Evolutionary conservation across 2,113 vertebrate species (phyloP), one percentile per base, ranked within the genome.

Genomic region (Petrocephalus zakoni): DNA sequence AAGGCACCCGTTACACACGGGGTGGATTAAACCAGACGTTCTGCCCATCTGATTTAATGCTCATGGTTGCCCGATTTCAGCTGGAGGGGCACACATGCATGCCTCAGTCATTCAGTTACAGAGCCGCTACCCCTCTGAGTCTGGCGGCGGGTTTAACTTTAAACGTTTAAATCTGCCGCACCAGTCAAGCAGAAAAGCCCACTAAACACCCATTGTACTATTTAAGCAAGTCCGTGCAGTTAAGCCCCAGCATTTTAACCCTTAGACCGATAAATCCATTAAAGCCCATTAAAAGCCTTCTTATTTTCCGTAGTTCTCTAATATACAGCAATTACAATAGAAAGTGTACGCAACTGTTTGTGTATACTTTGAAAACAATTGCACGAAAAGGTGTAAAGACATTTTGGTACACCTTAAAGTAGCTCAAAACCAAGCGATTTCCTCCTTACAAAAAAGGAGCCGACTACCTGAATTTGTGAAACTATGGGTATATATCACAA

Each of bases 171-270:
- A 58, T 34, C 29, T 58, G 52, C 85, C 19, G 37, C n/a, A 13
- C 84, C 84, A 52, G 84, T 34, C 51, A 85, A 13, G 85, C 29
- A 86, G 52, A 86, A 86, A 86, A 87, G 86, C 34, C 86, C 37
- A 46, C 56, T 46, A 42, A 42, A 42, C 55, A 42, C 19, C 19
- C 21, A 46, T 22, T 87, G 37, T 34, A 46, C 21, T 37, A 19
- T 68, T 68, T 68, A 21, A 34, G n/a, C 85, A 86, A 58, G 85
- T 58, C 52, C 56, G n/a, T 22, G 86, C 37, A 22, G 53, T 47
- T 87, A 58, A 56, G 17, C 58, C 29, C 68, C 86, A 51, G 37
- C 21, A 34, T 87, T 72, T 68, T 25, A 75, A 87, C 87, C 61
- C 46, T n/a, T 46, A 49, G 87, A 42, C 53, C n/a, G 13, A 46